Base-by-base conservation (phyloP, 2,888 invertebrate genomes). In the Acrobasis repandana region DNA sequence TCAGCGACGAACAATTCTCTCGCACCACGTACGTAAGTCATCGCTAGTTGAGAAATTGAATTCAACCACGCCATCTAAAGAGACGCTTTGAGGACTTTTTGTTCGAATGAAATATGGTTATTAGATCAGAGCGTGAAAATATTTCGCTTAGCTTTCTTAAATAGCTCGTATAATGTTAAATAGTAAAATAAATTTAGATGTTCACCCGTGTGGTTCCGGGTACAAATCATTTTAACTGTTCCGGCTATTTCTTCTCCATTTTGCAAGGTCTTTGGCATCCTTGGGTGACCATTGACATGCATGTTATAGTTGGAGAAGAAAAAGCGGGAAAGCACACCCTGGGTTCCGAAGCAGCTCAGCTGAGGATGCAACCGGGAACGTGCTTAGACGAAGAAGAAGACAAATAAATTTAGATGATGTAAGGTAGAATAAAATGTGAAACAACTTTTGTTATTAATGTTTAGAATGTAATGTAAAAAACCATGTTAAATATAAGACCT, bases 31-130 rank as follows among this genome's bases (percentile, higher is more conserved):
- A 51, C 50, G 50, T 58, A 43, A 59, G 51, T 51, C 59, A 59
- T 59, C 57, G 57, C 57, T 11, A 51, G 59, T 59, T 59, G 59
- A 59, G 59, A 59, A 59, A 59, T 59, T 46, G 59, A 59, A 59
- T 59, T 59, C 38, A n/a, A 51, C 59, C 59, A 59, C 51, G 51
- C 59, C 20, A 59, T 51, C 28, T 8, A 51, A 20, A 49, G 38
- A 50, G 28, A 49, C 28, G 28, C 28, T n/a, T 16, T 58, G 38
- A 54, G 16, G 43, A 38, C 54, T 43, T 54, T 54, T 54, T 54
- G 15, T 54, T 38, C 38, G 16, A 18, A 54, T 54, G 38, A 38
- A 54, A 54, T 38, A 54, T 54, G 54, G 36, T 54, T 38, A 36
- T 16, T 43, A 38, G 38, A 49, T 49, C 49, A 49, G n/a, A 33